Evolutionary conservation across 2,113 vertebrate genomes (phyloP).

Genomic region (Sapajus apella): DNA sequence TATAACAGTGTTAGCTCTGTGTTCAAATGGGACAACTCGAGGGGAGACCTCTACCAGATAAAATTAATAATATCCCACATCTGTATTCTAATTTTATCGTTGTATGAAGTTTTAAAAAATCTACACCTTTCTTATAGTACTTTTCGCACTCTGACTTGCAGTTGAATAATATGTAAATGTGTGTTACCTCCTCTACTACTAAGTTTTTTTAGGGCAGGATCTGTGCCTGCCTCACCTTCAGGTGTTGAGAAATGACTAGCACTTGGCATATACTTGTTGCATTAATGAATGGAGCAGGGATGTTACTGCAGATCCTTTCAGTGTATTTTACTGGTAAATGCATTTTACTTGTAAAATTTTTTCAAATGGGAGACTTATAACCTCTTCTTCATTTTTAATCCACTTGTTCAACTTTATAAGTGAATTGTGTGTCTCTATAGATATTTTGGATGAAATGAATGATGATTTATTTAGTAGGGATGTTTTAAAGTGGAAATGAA

Average conservation of each 20-base stretch:
- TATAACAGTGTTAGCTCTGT: not conserved
- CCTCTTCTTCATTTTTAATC: constrained; percentile 8
- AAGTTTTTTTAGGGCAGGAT: not conserved
- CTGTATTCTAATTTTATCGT: not conserved
- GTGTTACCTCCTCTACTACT: not conserved
- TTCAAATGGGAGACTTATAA: not conserved
- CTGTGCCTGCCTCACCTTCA: not conserved
- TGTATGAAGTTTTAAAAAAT: not conserved
- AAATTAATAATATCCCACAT: not conserved
- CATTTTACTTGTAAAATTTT: not conserved
- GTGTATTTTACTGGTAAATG: not conserved
- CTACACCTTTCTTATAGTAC: not conserved
- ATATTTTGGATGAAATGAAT: not conserved
- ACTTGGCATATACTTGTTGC: not conserved
- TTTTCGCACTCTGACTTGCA: not conserved
- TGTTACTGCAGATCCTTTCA: not conserved
- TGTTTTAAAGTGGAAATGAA: constrained; percentile 31
- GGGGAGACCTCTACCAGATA: not conserved
- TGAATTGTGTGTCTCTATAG: not conserved
- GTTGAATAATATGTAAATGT: not conserved
- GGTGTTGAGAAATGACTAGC: not conserved
- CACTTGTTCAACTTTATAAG: not conserved
- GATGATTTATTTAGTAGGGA: not conserved
- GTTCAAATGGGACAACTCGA: not conserved
- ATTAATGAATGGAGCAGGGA: not conserved